Base-by-base conservation (phyloP, 2,113 vertebrate genomes). In the Heterochromis multidens region DNA sequence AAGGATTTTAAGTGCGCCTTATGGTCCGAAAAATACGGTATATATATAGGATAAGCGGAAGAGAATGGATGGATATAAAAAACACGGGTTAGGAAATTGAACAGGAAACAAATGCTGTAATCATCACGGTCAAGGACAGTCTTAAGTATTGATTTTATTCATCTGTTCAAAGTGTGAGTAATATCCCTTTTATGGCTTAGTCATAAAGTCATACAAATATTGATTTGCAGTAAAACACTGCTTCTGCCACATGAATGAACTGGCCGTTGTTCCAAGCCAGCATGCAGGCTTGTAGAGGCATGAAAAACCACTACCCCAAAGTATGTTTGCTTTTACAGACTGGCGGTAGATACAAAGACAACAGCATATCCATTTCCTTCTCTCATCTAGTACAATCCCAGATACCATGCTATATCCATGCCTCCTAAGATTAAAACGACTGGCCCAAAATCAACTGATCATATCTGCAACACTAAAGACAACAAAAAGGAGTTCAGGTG, bases 281-380 rank as follows among this genome's bases (percentile, higher is more conserved):
- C 76, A 37, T 35, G 8, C 52, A 25, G n/a, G 56, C 63, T n/a
- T 82, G 10, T 1, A 49, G 78, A 72, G 59, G 81, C 82, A 86
- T 35, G 43, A 62, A 87, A 85, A 88, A 77, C 86, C 78, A 46
- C 79, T 43, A 17, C 59, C 79, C 80, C 65, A 54, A 87, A 60
- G 77, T 52, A 5, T 72, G 80, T 94, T 92, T 92, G 88, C 87
- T 90, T 90, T 87, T 17, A 76, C 80, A 81, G 83, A 76, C 79
- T 77, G 83, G 80, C 94, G 81, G 86, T 83, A 87, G 84, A 92
- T 83, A 84, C 81, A 92, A 86, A 91, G 83, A 92, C 87, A 91
- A 94, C 90, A 94, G 27, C 84, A 16, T 89, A 90, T 94, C 92
- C 57, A 87, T 94, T 93, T 94, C 87, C 83, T 82, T 81, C 21